A percentile compares a stretch with the other conserved stretches of the same genome.
phyloP scores from a whole-genome alignment of 2,888 invertebrate genomes.

The Palloptera scutellata region DNA sequence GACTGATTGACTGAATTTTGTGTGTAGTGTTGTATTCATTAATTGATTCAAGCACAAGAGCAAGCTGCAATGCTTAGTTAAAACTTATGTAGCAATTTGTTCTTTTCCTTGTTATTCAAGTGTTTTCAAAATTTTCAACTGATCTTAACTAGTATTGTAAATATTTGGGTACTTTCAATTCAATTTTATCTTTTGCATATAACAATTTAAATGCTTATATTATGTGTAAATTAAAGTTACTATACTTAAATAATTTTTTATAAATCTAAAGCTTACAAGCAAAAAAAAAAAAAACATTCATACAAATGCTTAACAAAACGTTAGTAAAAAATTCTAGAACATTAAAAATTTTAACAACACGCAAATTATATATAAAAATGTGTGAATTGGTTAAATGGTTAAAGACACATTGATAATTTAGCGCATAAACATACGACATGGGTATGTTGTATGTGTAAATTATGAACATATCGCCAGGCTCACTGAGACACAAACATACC shows the following conservation, averaged over 20 bases:
- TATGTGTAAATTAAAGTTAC: constrained; percentile 21
- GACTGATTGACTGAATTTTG: too few relatives aligned
- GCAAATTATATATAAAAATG: neutral
- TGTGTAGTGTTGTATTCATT: too few relatives aligned
- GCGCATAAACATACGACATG: too few relatives aligned
- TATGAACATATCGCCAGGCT: neutral
- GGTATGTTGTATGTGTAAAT: neutral
- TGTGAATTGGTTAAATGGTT: too few relatives aligned
- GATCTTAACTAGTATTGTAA: neutral
- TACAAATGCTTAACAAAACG: neutral
- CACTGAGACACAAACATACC: too few relatives aligned
- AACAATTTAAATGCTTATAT: constrained; percentile 24
- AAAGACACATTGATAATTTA: too few relatives aligned
- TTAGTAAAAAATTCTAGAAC: neutral
- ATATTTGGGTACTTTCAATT: neutral
- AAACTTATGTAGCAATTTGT: neutral
- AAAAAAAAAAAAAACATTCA: neutral
- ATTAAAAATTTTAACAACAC: constrained; percentile 2
- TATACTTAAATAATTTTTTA: constrained; percentile 17
- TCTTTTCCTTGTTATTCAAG: neutral
- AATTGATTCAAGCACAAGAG: too few relatives aligned
- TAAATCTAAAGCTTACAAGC: neutral
- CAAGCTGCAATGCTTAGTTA: too few relatives aligned
- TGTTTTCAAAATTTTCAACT: constrained; percentile 22
- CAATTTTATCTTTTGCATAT: constrained; percentile 7